phyloP scores from a whole-genome alignment of 2,113 vertebrate species.

The Sterrhoptilus dennistouni region DNA sequence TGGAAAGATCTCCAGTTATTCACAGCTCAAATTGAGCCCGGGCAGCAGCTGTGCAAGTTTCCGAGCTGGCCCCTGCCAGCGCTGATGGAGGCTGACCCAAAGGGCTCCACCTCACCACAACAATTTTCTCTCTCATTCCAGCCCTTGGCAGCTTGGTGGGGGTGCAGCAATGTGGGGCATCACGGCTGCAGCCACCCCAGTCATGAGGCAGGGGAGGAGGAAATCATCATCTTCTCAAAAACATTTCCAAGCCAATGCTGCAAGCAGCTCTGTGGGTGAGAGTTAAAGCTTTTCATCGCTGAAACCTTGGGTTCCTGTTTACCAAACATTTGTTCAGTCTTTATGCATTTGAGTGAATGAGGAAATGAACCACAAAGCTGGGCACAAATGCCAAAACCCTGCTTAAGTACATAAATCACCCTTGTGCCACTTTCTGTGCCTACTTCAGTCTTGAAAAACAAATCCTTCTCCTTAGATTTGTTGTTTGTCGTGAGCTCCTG shows the following conservation, averaged over 20 bases:
- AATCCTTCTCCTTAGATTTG: background rate
- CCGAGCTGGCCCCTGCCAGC: background rate
- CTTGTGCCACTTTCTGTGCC: background rate
- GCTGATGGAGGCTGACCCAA: fast-evolving
- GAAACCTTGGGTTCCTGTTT: slow-evolving; percentile 68
- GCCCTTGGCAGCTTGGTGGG: background rate
- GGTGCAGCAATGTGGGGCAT: background rate
- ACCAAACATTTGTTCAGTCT: slow-evolving; percentile 56
- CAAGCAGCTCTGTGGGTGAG: slow-evolving; percentile 1
- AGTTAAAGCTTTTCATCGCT: slow-evolving; percentile 17
- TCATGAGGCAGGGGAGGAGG: background rate
- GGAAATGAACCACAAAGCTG: slow-evolving; percentile 36
- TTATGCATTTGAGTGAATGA: slow-evolving; percentile 15
- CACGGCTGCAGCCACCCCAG: background rate
- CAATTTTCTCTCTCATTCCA: background rate
- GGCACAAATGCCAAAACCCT: slow-evolving; percentile 13
- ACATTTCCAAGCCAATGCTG: slow-evolving; percentile 9
- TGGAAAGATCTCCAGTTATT: slow-evolving; percentile 57
- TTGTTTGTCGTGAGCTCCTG: background rate
- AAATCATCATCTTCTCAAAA: slow-evolving; percentile 3
- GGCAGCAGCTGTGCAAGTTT: slow-evolving; percentile 49
- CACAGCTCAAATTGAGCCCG: background rate
- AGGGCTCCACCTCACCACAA: background rate
- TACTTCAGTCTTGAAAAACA: background rate
- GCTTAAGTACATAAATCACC: background rate